Evolutionary conservation across 2,113 vertebrate genomes (phyloP).

Genomic region (Bubo bubo): DNA sequence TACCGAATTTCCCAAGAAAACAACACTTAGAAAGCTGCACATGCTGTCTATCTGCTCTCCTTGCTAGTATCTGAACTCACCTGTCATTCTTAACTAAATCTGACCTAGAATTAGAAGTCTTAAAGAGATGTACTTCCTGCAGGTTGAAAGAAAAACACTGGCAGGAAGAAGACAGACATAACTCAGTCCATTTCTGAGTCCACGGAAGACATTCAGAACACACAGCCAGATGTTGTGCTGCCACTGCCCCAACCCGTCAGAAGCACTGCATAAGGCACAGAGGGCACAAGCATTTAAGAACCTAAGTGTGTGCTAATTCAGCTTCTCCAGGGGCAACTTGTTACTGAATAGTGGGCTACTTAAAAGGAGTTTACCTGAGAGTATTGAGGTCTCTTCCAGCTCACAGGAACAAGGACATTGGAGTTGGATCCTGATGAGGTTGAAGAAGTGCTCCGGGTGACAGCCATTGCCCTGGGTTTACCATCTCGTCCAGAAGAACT

Average conservation of each 20-base stretch:
- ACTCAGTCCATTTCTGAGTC: not conserved
- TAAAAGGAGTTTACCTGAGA: constrained; percentile 84
- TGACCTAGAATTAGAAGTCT: not conserved
- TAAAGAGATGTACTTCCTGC: not conserved
- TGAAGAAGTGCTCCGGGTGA: constrained; percentile 94
- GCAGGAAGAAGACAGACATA: not conserved
- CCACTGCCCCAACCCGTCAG: not conserved
- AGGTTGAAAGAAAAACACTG: not conserved
- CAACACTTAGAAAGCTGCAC: not conserved
- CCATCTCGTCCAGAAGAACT: constrained; percentile 88
- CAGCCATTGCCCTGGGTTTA: constrained; percentile 90
- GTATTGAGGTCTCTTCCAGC: constrained; percentile 96
- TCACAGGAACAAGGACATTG: constrained; percentile 96
- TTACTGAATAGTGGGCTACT: not conserved
- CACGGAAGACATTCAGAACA: not conserved
- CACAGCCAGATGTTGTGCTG: not conserved
- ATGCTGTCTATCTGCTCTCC: not conserved
- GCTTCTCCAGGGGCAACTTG: not conserved
- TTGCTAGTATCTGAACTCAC: not conserved
- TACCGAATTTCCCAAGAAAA: not conserved
- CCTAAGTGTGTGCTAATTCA: not conserved
- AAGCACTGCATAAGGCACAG: not conserved
- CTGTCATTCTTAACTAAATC: not conserved
- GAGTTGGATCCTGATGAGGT: constrained; percentile 97
- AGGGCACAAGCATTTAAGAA: not conserved